Base-by-base conservation (phyloP, 2,113 vertebrate genomes). In the Helogale parvula region DNA sequence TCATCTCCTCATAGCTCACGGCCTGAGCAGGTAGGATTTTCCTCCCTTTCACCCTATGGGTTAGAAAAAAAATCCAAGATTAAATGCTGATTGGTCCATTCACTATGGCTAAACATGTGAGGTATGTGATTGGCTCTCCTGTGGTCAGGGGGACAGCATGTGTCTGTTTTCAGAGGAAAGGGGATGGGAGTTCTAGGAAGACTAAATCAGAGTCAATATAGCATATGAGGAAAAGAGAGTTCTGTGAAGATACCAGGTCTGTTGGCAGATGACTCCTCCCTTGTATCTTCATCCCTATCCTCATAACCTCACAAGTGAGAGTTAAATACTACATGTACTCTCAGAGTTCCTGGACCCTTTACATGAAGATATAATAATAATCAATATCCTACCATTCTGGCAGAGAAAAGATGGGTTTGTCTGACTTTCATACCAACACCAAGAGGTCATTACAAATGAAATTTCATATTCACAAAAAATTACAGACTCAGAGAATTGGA, bases 391-490 rank as follows among this genome's bases (percentile, higher is more conserved):
- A 60, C 16, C 47, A 63, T 76, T 4, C 50, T 9, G 5, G 1
- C 2, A 77, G 60, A 38, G 71, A 92, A 90, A 57, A 54, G 35
- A n/a, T 76, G 57, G 29, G 3, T 81, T 69, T 17, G 25, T 25
- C 69, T 69, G 29, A 63, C 47, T 93, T 96, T 85, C 65, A 31
- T 52, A 76, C 29, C 3, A 92, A 35, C 66, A 31, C 57, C 41
- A 90, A 90, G 33, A 93, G 84, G 35, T 76, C 79, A 10, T 72
- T 85, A 95, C 31, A 82, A 52, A 41, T 68, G 13, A 66, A 90
- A 74, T 92, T 21, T 54, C 69, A 13, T 23, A 82, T 77, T 93
- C 65, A 80, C 33, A 65, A 57, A 83, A 87, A 88, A 80, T 54
- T 5, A 29, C 47, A 95, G 15, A 69, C 19, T 83, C 45, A 25